Evolutionary conservation across 2,113 vertebrate genomes (phyloP).

Genomic region (Hiodon alosoides): DNA sequence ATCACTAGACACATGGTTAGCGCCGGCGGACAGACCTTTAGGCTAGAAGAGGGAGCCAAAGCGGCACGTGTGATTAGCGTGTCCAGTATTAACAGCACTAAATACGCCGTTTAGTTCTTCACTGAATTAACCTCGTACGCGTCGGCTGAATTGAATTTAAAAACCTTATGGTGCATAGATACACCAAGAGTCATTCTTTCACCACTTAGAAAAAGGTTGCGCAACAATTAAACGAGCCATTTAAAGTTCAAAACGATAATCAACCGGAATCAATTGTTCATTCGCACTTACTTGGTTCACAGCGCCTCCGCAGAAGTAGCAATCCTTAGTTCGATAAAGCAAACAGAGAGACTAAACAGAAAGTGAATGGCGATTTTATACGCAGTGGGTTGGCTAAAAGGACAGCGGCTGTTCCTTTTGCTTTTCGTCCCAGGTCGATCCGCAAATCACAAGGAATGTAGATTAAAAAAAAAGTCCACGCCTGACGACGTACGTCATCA

Average conservation of each 20-base stretch:
- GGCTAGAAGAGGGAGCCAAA: slow-evolving; percentile 30
- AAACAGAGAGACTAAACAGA: slow-evolving; percentile 55
- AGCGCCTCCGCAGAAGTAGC: slow-evolving; percentile 56
- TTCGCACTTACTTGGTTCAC: slow-evolving; percentile 55
- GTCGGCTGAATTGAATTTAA: neutral
- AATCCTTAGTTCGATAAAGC: slow-evolving; percentile 72
- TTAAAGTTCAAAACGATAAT: neutral
- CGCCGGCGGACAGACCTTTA: slow-evolving; percentile 43
- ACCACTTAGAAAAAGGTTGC: neutral
- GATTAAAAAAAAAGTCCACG: slow-evolving; percentile 42
- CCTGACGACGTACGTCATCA: slow-evolving; percentile 52
- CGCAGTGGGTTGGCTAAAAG: slow-evolving; percentile 47
- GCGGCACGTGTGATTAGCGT: slow-evolving; percentile 59
- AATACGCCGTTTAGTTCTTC: no score
- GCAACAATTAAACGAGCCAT: neutral
- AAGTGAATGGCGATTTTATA: slow-evolving; percentile 57
- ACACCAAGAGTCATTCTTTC: slow-evolving; percentile 40
- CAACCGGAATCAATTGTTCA: neutral
- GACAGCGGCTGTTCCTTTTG: slow-evolving; percentile 25
- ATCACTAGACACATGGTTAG: neutral
- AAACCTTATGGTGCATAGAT: slow-evolving; percentile 55
- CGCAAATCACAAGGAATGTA: slow-evolving; percentile 64
- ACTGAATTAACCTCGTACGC: no score
- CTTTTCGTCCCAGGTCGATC: slow-evolving; percentile 42
- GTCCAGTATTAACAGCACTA: no score